Percentiles rank a stretch among this genome's conserved stretches.
These are phyloP conservation scores for Percopsis transmontana DNA, from an alignment of 2,113 vertebrate genomes.

Conservation along the genomic window DNA sequence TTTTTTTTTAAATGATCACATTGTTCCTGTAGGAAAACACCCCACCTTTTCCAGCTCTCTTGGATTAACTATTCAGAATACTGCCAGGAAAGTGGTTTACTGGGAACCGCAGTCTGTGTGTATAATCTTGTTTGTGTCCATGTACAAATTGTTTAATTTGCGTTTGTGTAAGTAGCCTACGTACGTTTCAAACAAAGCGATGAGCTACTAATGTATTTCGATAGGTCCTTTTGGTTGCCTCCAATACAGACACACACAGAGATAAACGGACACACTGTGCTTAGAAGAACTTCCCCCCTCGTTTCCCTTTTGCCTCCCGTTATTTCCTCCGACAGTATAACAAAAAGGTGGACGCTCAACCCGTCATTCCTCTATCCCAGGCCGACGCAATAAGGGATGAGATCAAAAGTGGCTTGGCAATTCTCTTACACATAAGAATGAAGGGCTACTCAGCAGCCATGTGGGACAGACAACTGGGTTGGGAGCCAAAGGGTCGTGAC, in stretches of 20 bases:
- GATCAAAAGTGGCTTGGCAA: constrained; percentile 59
- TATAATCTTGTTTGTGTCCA: neutral
- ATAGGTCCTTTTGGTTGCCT: neutral
- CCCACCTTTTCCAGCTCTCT: constrained; percentile 14
- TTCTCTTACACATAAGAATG: constrained; percentile 33
- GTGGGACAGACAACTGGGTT: constrained; percentile 25
- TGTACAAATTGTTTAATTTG: no score
- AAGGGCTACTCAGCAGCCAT: constrained; percentile 4
- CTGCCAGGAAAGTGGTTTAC: constrained; percentile 1
- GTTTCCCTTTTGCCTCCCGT: neutral
- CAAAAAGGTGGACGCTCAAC: constrained; percentile 26
- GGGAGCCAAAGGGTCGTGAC: neutral
- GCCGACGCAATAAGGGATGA: constrained; percentile 41
- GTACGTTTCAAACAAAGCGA: neutral
- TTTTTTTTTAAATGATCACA: constrained; percentile 40
- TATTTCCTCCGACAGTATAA: constrained; percentile 25
- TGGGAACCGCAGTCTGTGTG: neutral
- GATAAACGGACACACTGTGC: constrained; percentile 5
- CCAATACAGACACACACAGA: neutral
- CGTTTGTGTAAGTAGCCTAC: neutral
- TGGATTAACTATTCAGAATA: neutral
- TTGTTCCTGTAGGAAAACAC: constrained; percentile 29
- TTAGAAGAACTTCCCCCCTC: constrained; percentile 6
- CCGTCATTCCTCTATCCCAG: constrained; percentile 34
- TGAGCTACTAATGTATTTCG: neutral